Conservation (phyloP, 2,888 invertebrate species). For the Ectemnius continuus region DNA sequence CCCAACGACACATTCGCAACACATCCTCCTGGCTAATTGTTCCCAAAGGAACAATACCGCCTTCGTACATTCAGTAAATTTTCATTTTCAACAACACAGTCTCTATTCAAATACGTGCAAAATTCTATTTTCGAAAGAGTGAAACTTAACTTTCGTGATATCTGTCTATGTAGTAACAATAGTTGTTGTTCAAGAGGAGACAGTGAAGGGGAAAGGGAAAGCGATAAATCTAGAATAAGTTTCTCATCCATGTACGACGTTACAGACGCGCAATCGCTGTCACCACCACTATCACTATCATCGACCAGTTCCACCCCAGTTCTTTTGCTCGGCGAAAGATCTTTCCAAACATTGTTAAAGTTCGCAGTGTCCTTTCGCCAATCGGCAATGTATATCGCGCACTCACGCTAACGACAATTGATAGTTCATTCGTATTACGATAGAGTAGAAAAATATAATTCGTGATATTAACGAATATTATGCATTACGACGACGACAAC, state of each 20-base stretch:
- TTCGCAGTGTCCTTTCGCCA: no score
- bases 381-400: slow-evolving; percentile 29
- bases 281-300: no score
- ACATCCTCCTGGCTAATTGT: not conserved
- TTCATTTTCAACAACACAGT: slow-evolving; percentile 24
- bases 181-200: slow-evolving; percentile 3
- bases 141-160: not conserved
- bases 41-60: slow-evolving; percentile 26
- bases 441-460: slow-evolving; percentile 77
- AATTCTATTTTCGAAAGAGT: slow-evolving; percentile 7
- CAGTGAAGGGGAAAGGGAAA: not conserved
- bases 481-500: slow-evolving; percentile 62
- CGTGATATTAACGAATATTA: slow-evolving; percentile 72
- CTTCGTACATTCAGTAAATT: slow-evolving; percentile 10
- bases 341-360: no score
- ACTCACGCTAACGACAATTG: slow-evolving; percentile 44
- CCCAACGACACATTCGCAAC: slow-evolving; percentile 17
- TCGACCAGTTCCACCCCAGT: not conserved
- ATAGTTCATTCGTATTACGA: slow-evolving; percentile 49
- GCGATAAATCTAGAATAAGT: slow-evolving; percentile 21
- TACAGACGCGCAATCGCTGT: not conserved
- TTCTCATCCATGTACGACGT: slow-evolving; percentile 9
- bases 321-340: slow-evolving; percentile 16
- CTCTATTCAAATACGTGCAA: slow-evolving; percentile 29
- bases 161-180: slow-evolving; percentile 5